These are phyloP conservation scores for Mesorhabditis spiculigera DNA, from an alignment of 2,888 invertebrate species.

Conservation along the genomic window DNA sequence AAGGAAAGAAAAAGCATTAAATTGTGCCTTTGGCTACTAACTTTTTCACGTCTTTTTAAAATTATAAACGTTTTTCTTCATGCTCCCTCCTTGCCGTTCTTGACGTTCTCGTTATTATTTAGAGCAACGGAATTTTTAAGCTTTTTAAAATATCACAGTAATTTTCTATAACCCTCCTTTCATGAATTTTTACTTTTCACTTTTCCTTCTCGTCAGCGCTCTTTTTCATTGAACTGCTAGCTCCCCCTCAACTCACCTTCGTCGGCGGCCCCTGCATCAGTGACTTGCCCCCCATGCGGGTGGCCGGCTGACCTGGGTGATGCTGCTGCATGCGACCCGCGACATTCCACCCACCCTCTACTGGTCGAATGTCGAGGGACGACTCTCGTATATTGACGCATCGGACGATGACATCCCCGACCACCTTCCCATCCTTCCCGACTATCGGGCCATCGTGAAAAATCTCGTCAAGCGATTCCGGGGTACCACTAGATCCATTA, in stretches of 20 bases:
- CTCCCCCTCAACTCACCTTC: background rate
- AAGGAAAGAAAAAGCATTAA: background rate
- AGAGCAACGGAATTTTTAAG: too few relatives aligned
- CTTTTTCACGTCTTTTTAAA: background rate
- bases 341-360: background rate
- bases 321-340: background rate
- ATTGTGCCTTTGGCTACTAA: too few relatives aligned
- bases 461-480: background rate
- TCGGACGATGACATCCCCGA: background rate
- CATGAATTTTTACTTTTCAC: background rate
- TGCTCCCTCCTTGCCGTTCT: background rate
- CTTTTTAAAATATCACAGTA: background rate
- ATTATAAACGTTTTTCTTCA: background rate
- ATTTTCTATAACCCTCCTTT: background rate
- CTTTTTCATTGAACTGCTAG: background rate
- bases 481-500: background rate
- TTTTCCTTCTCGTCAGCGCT: background rate
- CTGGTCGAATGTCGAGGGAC: background rate
- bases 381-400: background rate
- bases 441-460: background rate
- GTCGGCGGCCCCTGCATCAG: background rate
- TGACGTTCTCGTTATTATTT: background rate
- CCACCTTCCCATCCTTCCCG: background rate
- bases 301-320: background rate
- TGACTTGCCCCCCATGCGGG: background rate